Evolutionary conservation across 2,888 invertebrate species (phyloP).

Genomic region (Aradus depressus): DNA sequence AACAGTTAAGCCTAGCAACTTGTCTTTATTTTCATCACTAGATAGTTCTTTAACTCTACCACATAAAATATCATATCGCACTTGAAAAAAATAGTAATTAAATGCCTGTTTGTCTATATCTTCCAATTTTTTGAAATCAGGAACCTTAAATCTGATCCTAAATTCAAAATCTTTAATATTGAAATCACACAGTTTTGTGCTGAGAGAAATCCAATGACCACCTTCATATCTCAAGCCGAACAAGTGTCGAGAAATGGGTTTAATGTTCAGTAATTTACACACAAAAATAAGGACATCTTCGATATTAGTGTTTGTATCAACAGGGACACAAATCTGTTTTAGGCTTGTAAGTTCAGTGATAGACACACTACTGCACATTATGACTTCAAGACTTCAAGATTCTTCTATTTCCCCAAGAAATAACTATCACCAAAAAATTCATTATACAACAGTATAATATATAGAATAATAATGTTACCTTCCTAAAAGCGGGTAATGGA

Average conservation of each 20-base stretch:
- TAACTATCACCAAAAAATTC: too few relatives aligned
- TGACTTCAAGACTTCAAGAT: too few relatives aligned
- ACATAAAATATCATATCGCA: constrained; percentile 65
- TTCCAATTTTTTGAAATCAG: constrained; percentile 49
- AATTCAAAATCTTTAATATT: constrained; percentile 50
- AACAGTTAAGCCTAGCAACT: constrained; percentile 72
- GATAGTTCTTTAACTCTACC: constrained; percentile 68
- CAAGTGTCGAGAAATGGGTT: constrained; percentile 62
- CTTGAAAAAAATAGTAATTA: constrained; percentile 78
- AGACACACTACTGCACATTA: too few relatives aligned
- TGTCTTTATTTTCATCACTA: constrained; percentile 63
- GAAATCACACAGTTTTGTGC: constrained; percentile 42
- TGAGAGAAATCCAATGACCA: constrained; percentile 58
- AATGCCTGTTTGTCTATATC: constrained; percentile 63
- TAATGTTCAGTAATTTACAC: constrained; percentile 60
- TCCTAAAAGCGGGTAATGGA: too few relatives aligned
- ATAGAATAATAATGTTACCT: too few relatives aligned
- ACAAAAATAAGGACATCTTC: constrained; percentile 61
- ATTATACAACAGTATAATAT: too few relatives aligned
- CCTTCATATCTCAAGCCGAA: constrained; percentile 60
- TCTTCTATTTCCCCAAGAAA: too few relatives aligned
- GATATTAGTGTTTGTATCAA: constrained; percentile 39
- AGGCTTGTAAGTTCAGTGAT: constrained; percentile 2
- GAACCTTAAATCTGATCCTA: constrained; percentile 67
- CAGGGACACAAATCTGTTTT: constrained; percentile 18